phyloP scores from a whole-genome alignment of 2,113 vertebrate genomes.

The Gymnogyps californianus region DNA sequence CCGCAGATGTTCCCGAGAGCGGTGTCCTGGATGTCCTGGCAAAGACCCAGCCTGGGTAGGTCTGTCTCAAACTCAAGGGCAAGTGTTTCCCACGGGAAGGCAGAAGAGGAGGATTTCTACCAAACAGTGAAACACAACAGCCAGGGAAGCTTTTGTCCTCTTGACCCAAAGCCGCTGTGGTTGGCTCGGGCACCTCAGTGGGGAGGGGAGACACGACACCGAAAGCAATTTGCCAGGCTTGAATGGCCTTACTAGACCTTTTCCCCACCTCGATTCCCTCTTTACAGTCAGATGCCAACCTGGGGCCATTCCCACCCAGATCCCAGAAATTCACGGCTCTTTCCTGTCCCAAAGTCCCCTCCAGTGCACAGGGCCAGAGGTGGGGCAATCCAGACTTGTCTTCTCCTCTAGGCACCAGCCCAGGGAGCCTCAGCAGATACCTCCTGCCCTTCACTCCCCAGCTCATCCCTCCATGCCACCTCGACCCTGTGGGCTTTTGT shows the following conservation, averaged over 20 bases:
- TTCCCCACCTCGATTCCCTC: background rate
- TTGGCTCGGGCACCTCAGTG: background rate
- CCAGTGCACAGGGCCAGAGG: background rate
- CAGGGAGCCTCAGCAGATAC: background rate
- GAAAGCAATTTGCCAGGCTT: background rate
- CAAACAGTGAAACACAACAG: background rate
- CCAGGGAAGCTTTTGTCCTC: background rate
- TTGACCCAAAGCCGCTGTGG: background rate
- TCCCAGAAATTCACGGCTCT: background rate
- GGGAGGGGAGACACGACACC: background rate
- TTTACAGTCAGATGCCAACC: background rate
- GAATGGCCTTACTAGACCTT: background rate
- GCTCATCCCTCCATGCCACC: too few species aligned
- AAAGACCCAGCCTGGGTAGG: background rate
- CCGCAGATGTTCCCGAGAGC: background rate
- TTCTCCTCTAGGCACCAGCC: background rate
- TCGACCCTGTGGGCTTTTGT: background rate
- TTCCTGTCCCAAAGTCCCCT: background rate
- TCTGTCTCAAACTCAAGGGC: background rate
- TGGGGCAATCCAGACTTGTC: too few species aligned
- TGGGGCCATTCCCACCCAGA: background rate
- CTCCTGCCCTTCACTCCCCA: background rate
- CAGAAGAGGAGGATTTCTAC: background rate
- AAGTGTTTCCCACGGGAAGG: background rate
- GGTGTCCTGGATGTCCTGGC: rapidly evolving